Evolutionary conservation across 2,797 vertebrate species (phyloP), one percentile per base, ranked within the genome.

Genomic region (Loriculus beryllinus): DNA sequence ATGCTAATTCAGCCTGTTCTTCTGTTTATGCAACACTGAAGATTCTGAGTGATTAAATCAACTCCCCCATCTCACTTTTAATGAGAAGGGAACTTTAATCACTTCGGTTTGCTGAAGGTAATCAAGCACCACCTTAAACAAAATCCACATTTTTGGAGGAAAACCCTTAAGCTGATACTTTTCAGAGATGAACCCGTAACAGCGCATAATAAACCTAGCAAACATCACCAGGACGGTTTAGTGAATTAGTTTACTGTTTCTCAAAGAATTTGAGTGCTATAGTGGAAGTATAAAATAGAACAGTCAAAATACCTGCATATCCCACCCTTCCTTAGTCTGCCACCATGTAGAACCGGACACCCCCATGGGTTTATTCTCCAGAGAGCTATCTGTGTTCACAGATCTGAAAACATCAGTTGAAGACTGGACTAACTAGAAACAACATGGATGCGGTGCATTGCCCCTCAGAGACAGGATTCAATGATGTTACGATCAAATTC

Each of bases 281-380:
- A 0, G 1, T 3, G 0, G 43, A 64, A 84, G 25, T 29, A 42
- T 7, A 72, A 56, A 19, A 48, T 28, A 74, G 62, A 83, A 68
- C 14, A 80, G 45, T 67, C 49, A 47, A n/a, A 87, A 43, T 49
- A 51, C 29, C 72, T n/a, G 7, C 28, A n/a, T 40, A 37, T 33
- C 33, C 26, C 1, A 0, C 42, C 43, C 47, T 54, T 67, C 48
- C 54, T 78, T n/a, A 13, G 14, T 6, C 59, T 20, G 40, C 33
- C 2, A 1, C 63, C 1, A 0, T 10, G 12, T 1, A 25, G 62
- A 79, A 54, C 14, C 0, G 0, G 42, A 13, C 3, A 1, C 3
- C 28, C 10, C 26, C 22, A 6, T 1, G 19, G 75, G 18, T 25
- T 57, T 10, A 3, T 33, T 64, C 52, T 71, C 48, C 33, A 52